Evolutionary conservation across 2,888 invertebrate species (phyloP).

Genomic region (Microctonus hyperodae): DNA sequence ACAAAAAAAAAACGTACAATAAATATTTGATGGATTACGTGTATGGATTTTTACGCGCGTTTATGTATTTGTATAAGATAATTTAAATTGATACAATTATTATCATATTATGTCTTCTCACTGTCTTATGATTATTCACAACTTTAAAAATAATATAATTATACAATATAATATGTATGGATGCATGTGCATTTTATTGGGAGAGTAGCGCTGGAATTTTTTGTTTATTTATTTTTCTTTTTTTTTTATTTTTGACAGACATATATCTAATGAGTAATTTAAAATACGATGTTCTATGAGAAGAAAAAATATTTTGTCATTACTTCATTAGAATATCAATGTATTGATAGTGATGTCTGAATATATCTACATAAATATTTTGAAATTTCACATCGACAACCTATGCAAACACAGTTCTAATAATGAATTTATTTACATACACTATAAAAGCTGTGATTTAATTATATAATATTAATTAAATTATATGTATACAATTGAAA

Average conservation of each 20-base stretch:
- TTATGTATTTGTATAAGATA: too few relatives aligned
- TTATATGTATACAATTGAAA: background rate
- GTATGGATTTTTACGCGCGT: background rate
- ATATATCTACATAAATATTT: background rate
- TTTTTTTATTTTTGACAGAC: too few relatives aligned
- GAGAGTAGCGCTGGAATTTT: too few relatives aligned
- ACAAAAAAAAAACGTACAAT: background rate
- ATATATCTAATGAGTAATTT: too few relatives aligned
- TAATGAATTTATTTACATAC: background rate
- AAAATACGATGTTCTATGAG: too few relatives aligned
- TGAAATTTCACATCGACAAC: background rate
- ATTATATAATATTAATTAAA: background rate
- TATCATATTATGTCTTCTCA: constrained; percentile 15
- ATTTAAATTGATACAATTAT: constrained; percentile 16
- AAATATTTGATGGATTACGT: background rate
- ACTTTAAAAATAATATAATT: constrained; percentile 50
- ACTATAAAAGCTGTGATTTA: background rate
- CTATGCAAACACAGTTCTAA: background rate
- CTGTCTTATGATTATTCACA: constrained; percentile 45
- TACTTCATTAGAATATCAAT: too few relatives aligned
- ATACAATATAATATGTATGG: too few relatives aligned
- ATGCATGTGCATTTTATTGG: constrained; percentile 10
- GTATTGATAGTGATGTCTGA: too few relatives aligned
- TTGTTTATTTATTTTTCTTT: too few relatives aligned
- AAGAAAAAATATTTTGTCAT: too few relatives aligned